Conservation (phyloP, 2,888 invertebrate genomes). For the Agrotis puta region DNA sequence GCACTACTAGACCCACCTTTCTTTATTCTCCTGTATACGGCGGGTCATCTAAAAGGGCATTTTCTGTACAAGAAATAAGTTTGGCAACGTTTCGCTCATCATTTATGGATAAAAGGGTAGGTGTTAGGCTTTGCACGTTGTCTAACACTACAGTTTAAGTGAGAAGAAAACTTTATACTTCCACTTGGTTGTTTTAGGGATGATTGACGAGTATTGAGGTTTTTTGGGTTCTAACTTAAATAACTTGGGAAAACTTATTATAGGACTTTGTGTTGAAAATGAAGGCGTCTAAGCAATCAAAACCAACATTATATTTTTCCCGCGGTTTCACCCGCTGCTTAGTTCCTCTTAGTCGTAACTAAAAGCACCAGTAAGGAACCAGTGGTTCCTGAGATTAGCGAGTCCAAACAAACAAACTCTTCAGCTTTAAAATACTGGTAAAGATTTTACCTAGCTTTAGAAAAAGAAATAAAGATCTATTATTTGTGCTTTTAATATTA, state of each 20-base stretch:
- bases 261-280: constrained; percentile 13
- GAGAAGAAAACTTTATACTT: constrained; percentile 17
- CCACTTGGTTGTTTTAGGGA: constrained; percentile 17
- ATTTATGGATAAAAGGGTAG: neutral
- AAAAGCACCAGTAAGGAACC: no score
- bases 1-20: no score
- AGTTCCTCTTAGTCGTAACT: no score
- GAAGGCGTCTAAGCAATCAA: neutral
- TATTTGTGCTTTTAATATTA: no score
- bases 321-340: no score
- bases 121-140: neutral
- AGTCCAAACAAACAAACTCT: no score
- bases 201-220: constrained; percentile 41
- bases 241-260: constrained; percentile 44
- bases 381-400: no score
- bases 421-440: no score
- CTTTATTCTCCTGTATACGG: no score
- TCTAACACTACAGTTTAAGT: constrained; percentile 6
- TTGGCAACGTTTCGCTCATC: neutral
- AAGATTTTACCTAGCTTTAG: no score
- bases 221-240: constrained; percentile 49
- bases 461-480: no score
- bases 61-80: neutral
- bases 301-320: neutral
- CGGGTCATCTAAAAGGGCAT: no score